Base-by-base conservation (phyloP, 1,140 invertebrate genomes). In the Orius insidiosus region DNA sequence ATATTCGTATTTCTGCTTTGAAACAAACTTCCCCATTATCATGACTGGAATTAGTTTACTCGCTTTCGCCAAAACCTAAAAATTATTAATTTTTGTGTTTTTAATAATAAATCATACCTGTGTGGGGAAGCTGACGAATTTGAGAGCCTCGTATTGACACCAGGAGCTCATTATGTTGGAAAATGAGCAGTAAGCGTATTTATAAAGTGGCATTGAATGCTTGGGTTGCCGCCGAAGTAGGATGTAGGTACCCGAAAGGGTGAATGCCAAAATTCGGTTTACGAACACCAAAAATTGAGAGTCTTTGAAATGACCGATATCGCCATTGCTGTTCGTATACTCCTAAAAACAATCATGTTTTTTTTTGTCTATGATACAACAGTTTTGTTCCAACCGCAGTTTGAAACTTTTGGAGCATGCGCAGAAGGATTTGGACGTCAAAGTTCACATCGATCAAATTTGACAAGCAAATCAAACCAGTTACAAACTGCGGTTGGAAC, bases 141-240 rank as follows among this genome's bases (percentile, higher is more conserved):
- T 98, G 2, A 98, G 68, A 14, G 94, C 94, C 68, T 99, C 95
- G 60, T 99, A 99, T 65, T 99, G 95, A 64, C 90, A 98, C 94
- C 94, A 98, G 34, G 89, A 93, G 60, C 92, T 96, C 74, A 98
- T 79, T 49, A 97, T 90, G 64, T 99, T 99, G 11, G 90, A 95
- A 54, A 99, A 78, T 1, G 93, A 94, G 60, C 89, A 90, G 67
- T 83, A 98, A 0, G 84, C 85, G 67, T 97, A 98, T 67, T 94
- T 90, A 63, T 96, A 97, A 2, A 97, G 67, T 3, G 95, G 94
- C 41, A 86, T 81, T 36, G 69, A 69, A 56, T 88, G 78, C 5
- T 75, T 65, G 5, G 82, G 75, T 52, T 83, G 76, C 38, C 75
- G 61, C 47, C 68, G 65, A 52, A 71, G 63, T 16, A 75, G 54